These are phyloP conservation scores for Strigamia transsilvanica DNA, from an alignment of 2,888 invertebrate species.

Conservation along the genomic window DNA sequence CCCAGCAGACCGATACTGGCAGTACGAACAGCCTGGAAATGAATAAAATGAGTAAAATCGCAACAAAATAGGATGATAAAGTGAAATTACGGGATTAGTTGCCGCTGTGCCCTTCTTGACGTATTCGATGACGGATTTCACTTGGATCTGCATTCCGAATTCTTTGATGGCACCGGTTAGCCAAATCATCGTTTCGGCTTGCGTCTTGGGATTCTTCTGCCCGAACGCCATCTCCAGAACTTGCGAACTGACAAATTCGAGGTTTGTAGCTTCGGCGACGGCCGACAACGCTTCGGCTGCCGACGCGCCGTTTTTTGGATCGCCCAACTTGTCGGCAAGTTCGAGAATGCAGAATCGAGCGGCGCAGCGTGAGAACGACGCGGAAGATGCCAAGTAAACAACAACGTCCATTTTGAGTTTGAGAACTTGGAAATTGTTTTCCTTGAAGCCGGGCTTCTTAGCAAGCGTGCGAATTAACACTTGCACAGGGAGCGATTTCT, in stretches of 20 bases:
- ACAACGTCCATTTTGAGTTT: slow-evolving; percentile 83
- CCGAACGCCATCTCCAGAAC: slow-evolving; percentile 78
- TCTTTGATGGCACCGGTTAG: slow-evolving; percentile 79
- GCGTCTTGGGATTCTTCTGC: slow-evolving; percentile 91
- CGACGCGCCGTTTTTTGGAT: slow-evolving; percentile 77
- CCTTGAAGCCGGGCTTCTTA: slow-evolving; percentile 85
- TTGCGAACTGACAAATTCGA: slow-evolving; percentile 78
- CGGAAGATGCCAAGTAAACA: slow-evolving; percentile 79
- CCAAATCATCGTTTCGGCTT: slow-evolving; percentile 85
- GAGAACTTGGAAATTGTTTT: slow-evolving; percentile 90
- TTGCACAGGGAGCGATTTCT: slow-evolving; percentile 76
- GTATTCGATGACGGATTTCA: slow-evolving; percentile 77
- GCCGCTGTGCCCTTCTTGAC: slow-evolving; percentile 84
- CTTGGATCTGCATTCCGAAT: slow-evolving; percentile 84
- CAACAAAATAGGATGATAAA: slow-evolving; percentile 53
- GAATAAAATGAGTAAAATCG: not conserved
- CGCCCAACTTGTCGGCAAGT: slow-evolving; percentile 84
- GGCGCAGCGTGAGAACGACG: slow-evolving; percentile 75
- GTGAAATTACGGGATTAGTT: slow-evolving; percentile 73
- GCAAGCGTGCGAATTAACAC: slow-evolving; percentile 76
- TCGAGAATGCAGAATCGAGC: slow-evolving; percentile 80
- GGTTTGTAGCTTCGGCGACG: slow-evolving; percentile 79
- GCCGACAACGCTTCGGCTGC: slow-evolving; percentile 77
- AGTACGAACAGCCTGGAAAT: slow-evolving; percentile 73
- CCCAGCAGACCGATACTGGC: slow-evolving; percentile 79